Conservation (phyloP, 2,113 vertebrate species). For the Callipepla californica region DNA sequence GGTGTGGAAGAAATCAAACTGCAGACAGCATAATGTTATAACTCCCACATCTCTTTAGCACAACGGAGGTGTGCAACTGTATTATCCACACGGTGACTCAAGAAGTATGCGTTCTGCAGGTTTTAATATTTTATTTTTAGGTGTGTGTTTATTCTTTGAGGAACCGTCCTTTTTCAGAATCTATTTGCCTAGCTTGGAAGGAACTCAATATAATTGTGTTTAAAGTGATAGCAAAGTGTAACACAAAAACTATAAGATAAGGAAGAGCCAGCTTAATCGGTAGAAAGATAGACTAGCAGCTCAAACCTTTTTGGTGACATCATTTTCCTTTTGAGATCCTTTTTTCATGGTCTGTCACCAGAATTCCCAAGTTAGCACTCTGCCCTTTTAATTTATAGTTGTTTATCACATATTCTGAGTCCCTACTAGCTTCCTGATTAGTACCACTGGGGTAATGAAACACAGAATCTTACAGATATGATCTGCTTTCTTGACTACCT, state of each 20-base stretch:
- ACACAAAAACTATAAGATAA: background rate
- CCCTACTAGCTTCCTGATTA: slow-evolving; percentile 54
- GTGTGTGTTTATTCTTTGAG: background rate
- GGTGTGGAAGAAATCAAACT: background rate
- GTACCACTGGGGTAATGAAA: slow-evolving; percentile 68
- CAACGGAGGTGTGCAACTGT: background rate
- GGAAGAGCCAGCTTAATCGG: slow-evolving; percentile 27
- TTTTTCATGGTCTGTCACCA: slow-evolving; percentile 37
- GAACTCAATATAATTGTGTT: background rate
- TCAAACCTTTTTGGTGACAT: slow-evolving; percentile 50
- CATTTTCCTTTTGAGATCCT: slow-evolving; percentile 43
- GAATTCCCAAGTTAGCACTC: slow-evolving; percentile 45
- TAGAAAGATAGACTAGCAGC: slow-evolving; percentile 21
- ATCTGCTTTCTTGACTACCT: slow-evolving; percentile 48
- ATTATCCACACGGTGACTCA: background rate
- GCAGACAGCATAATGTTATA: background rate
- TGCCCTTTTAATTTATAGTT: slow-evolving; percentile 49
- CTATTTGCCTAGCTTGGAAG: background rate
- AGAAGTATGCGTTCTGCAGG: background rate
- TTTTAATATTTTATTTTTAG: background rate
- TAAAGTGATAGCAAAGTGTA: slow-evolving; percentile 18
- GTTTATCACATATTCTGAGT: slow-evolving; percentile 56
- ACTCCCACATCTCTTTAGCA: background rate
- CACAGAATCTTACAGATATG: slow-evolving; percentile 43
- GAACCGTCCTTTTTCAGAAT: background rate